Evolutionary conservation across 2,888 invertebrate genomes (phyloP).

Genomic region (Stenolophus ochropezus): DNA sequence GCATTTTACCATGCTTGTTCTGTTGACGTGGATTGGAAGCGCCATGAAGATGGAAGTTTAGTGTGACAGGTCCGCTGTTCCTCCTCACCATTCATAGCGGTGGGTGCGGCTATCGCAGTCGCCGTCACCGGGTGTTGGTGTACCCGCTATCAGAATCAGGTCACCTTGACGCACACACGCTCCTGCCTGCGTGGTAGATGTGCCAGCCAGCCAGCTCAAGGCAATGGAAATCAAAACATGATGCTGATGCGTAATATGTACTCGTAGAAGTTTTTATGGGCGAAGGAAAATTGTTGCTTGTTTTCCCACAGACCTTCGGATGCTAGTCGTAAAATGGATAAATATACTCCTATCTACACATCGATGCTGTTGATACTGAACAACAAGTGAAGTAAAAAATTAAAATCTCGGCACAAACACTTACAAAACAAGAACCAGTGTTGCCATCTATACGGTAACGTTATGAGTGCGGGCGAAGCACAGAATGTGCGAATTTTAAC

Average conservation of each 20-base stretch:
- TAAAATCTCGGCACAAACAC: no score
- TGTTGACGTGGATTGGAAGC: no score
- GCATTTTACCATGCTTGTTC: no score
- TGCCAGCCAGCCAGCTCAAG: constrained; percentile 20
- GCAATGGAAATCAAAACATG: constrained; percentile 34
- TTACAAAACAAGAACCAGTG: no score
- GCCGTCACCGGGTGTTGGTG: constrained; percentile 52
- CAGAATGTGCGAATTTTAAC: no score
- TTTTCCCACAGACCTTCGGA: constrained; percentile 43
- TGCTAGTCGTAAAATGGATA: constrained; percentile 31
- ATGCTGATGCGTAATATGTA: constrained; percentile 50
- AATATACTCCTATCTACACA: constrained; percentile 23
- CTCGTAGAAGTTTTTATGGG: constrained; percentile 41
- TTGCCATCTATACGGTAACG: no score
- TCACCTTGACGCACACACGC: constrained; percentile 55
- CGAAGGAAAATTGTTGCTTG: constrained; percentile 40
- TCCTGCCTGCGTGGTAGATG: constrained; percentile 39
- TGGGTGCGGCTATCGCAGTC: constrained; percentile 48
- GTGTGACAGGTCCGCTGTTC: constrained; percentile 1
- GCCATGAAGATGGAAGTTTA: not conserved
- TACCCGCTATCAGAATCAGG: constrained; percentile 54
- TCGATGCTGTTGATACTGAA: no score
- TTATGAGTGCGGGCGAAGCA: no score
- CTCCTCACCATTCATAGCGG: constrained; percentile 8
- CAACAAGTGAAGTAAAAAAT: no score